Percentiles rank a stretch among this genome's conserved stretches.
Evolutionary conservation across 2,797 vertebrate genomes (phyloP).

Genomic region (Gallirallus australis): DNA sequence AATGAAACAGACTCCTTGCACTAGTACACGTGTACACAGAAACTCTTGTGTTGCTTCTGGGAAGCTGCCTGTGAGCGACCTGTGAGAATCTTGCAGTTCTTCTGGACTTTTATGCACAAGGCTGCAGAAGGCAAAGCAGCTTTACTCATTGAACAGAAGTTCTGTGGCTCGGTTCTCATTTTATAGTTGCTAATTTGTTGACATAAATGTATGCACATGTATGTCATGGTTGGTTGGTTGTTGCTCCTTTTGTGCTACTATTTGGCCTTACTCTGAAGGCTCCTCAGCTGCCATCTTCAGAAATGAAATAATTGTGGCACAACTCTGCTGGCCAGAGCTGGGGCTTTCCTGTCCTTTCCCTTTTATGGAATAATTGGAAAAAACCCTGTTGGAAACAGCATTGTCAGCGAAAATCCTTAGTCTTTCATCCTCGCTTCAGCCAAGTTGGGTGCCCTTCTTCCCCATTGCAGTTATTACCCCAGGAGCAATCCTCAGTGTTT

Average conservation of each 20-base stretch:
- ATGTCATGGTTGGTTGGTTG: background rate
- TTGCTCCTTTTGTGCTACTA: background rate
- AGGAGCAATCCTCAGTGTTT: background rate
- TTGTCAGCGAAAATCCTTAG: background rate
- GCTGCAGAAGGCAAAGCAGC: too few species aligned
- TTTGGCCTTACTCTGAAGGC: background rate
- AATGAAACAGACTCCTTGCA: too few species aligned
- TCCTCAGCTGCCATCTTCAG: background rate
- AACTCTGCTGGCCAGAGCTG: background rate
- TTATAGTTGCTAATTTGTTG: too few species aligned
- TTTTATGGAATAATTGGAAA: background rate
- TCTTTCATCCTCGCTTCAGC: background rate
- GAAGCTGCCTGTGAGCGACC: too few species aligned
- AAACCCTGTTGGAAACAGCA: background rate
- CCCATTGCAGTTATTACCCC: accelerated
- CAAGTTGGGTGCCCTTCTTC: background rate
- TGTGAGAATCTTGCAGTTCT: too few species aligned
- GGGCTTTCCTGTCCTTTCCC: background rate
- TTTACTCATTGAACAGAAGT: too few species aligned
- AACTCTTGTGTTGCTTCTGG: too few species aligned
- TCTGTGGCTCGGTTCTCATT: too few species aligned
- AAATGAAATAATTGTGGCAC: background rate
- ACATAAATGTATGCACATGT: too few species aligned
- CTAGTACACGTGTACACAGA: too few species aligned
- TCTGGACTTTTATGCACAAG: too few species aligned